phyloP scores from a whole-genome alignment of 2,797 vertebrate species.

The Sandelia bainsii region DNA sequence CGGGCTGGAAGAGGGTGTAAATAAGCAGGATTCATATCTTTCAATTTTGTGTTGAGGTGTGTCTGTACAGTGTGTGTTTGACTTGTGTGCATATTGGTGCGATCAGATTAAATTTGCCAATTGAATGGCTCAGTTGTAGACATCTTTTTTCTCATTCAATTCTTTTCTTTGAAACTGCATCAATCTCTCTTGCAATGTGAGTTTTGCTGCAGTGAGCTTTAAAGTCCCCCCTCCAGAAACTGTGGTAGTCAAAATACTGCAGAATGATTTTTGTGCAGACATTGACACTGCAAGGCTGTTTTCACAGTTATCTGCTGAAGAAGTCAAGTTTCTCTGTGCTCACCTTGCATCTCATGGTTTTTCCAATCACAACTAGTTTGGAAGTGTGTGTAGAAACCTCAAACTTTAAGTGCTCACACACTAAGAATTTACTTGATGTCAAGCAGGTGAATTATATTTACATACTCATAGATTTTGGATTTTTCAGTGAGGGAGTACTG shows the following conservation, averaged over 20 bases:
- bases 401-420: background rate
- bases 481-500: too few relatives aligned
- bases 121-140: background rate
- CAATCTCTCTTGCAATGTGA: background rate
- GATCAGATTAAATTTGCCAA: conserved; percentile 1
- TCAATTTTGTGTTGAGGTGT: background rate
- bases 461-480: too few relatives aligned
- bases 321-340: background rate
- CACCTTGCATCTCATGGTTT: background rate
- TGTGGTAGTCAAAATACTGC: background rate
- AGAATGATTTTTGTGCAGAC: background rate
- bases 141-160: background rate
- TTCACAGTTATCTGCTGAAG: background rate
- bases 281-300: background rate
- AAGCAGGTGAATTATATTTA: too few relatives aligned
- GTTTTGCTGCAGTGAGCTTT: conserved; percentile 2
- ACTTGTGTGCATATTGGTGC: background rate
- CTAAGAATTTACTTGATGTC: too few relatives aligned
- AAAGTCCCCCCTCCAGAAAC: background rate
- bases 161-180: background rate
- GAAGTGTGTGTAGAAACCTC: background rate
- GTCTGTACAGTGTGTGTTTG: background rate
- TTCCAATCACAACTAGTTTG: background rate
- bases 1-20: background rate
- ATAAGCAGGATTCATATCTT: conserved; percentile 10